These are phyloP conservation scores for Strongylocentrotus purpuratus DNA, from an alignment of 35 echinoderm and acorn worm species.

Conservation along the genomic window DNA sequence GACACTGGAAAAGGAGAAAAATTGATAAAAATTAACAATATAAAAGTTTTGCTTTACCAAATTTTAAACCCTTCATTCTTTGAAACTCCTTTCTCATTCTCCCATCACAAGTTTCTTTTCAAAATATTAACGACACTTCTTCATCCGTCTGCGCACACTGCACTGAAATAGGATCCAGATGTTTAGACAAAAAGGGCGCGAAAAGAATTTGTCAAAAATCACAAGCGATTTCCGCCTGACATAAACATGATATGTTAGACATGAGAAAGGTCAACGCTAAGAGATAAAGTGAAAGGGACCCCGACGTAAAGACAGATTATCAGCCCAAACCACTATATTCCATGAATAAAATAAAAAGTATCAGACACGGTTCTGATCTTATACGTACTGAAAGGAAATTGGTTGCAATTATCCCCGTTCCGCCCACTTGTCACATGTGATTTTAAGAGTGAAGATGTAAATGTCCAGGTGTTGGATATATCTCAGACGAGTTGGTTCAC, in stretches of 20 bases:
- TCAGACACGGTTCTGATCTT: neutral
- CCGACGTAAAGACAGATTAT: neutral
- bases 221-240: neutral
- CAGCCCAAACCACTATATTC: neutral
- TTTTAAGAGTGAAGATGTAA: conserved; percentile 12
- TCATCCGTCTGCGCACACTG: neutral
- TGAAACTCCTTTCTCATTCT: neutral
- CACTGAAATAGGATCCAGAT: neutral
- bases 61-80: neutral
- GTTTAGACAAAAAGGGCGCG: neutral
- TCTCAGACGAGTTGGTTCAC: no score
- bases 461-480: neutral
- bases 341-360: neutral
- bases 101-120: neutral
- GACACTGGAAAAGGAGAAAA: no score
- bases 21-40: no score
- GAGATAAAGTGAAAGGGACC: neutral
- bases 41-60: no score
- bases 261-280: neutral
- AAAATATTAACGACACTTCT: neutral
- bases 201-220: conserved; percentile 12
- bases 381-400: neutral
- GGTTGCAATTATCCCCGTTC: neutral
- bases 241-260: neutral
- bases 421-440: conserved; percentile 17